Evolutionary conservation across 1,140 invertebrate genomes (phyloP), one percentile per base, ranked within the genome.

Genomic region (Anoplophora glabripennis): DNA sequence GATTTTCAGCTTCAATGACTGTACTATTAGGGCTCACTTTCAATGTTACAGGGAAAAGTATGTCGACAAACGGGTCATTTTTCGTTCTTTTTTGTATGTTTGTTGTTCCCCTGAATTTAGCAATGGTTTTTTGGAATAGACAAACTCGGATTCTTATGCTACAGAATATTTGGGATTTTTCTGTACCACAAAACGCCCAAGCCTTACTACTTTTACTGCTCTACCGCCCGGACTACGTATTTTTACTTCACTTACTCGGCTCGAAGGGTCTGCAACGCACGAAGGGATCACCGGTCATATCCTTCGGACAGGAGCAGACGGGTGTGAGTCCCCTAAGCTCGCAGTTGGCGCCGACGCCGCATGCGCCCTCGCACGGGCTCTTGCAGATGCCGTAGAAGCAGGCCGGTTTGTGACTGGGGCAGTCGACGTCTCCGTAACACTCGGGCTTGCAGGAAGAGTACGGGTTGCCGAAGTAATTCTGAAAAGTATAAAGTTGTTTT

Each of bases 281-380:
- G 74, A 93, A 94, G 11, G 91, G 90, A 82, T 93, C 86, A 3
- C 91, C 91, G 17, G 90, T 93, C 86, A 89, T 92, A 70, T 91
- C 88, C 68, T 81, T 86, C 3, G 91, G 91, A 74, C 92, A 94
- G 40, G 86, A 90, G 76, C 92, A 93, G 28, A 93, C 84, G 15
- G 86, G 90, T 18, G 85, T 94, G 61, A 84, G 79, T 0, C 89
- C 85, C 7, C 87, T 78, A 33, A 93, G 80, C 64, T 89, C 81
- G 71, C 90, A 94, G 54, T 92, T 81, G 40, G 92, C 90, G 61
- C 89, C 87, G 0, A 88, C 76, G 34, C 91, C 91, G 69, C 91
- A 94, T 10, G 86, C 86, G 9, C 87, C 87, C 9, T 86, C 84
- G 71, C 90, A 93, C 0, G 90, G 90, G 71, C 92, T 86, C 53